Conservation (phyloP, 2,888 invertebrate genomes). For the Lobophora halterata region DNA sequence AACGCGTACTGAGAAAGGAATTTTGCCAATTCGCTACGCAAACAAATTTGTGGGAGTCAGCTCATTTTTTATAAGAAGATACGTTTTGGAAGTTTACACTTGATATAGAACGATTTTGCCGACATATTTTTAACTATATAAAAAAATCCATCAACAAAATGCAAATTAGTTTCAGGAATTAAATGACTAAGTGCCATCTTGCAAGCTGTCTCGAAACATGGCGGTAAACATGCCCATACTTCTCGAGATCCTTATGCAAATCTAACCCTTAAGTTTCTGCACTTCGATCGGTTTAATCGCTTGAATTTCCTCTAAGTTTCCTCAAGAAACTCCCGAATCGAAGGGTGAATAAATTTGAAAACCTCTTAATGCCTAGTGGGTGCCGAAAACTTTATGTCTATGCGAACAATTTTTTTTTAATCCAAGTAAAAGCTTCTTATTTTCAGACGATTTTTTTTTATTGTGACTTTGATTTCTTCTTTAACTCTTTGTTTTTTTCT, state of each 20-base stretch:
- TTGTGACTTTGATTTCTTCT: too few species aligned
- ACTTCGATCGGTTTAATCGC: conserved; percentile 70
- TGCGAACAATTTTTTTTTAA: conserved; percentile 46
- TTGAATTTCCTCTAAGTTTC: conserved; percentile 65
- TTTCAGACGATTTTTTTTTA: too few species aligned
- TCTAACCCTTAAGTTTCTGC: conserved; percentile 72
- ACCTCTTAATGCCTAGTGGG: conserved; percentile 71
- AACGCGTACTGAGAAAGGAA: too few species aligned
- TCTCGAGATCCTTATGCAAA: conserved; percentile 65
- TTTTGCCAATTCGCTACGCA: too few species aligned
- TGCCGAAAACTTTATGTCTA: conserved; percentile 69
- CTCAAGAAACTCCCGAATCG: conserved; percentile 62
- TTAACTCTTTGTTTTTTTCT: too few species aligned
- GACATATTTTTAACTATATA: too few species aligned
- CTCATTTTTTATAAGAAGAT: too few species aligned
- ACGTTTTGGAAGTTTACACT: too few species aligned
- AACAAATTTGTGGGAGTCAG: too few species aligned
- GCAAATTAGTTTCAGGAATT: conserved; percentile 23
- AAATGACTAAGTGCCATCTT: conserved; percentile 25
- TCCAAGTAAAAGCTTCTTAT: conserved; percentile 50
- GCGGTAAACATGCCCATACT: conserved; percentile 35
- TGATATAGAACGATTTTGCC: too few species aligned
- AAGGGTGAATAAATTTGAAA: conserved; percentile 80
- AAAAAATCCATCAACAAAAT: conserved; percentile 17
- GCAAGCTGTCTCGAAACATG: conserved; percentile 23